These are phyloP conservation scores for Cossypha niveicapilla DNA, from an alignment of 2,797 vertebrate genomes.

Conservation along the genomic window DNA sequence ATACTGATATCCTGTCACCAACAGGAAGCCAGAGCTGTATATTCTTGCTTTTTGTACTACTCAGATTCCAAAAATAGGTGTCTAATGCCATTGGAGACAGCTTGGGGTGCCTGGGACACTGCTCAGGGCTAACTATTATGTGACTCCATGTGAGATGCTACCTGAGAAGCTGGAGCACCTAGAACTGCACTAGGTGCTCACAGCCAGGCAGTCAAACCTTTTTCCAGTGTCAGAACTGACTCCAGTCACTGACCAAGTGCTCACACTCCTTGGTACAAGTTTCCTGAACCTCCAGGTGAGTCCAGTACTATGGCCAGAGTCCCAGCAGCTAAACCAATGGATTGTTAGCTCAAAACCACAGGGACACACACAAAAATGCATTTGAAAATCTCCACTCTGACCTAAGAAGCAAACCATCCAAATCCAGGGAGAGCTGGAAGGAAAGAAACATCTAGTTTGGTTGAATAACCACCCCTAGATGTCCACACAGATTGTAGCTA, in stretches of 20 bases:
- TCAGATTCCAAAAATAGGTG: neutral
- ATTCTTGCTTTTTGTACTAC: neutral
- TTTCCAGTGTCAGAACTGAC: neutral
- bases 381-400: neutral
- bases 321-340: neutral
- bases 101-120: neutral
- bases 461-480: accelerated
- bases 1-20: neutral
- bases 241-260: neutral
- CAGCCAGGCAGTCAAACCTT: neutral
- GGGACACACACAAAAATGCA: neutral
- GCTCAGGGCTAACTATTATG: neutral
- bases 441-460: neutral
- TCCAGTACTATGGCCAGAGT: neutral
- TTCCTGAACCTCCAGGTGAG: neutral
- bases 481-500: neutral
- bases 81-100: neutral
- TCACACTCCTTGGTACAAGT: neutral
- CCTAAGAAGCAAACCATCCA: neutral
- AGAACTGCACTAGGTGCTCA: neutral
- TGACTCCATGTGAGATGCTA: accelerated
- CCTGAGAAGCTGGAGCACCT: neutral
- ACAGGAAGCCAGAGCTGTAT: neutral
- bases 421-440: neutral
- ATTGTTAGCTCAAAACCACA: neutral